Conservation (phyloP, 2,797 vertebrate species). For the Leucoraja ocellata region DNA sequence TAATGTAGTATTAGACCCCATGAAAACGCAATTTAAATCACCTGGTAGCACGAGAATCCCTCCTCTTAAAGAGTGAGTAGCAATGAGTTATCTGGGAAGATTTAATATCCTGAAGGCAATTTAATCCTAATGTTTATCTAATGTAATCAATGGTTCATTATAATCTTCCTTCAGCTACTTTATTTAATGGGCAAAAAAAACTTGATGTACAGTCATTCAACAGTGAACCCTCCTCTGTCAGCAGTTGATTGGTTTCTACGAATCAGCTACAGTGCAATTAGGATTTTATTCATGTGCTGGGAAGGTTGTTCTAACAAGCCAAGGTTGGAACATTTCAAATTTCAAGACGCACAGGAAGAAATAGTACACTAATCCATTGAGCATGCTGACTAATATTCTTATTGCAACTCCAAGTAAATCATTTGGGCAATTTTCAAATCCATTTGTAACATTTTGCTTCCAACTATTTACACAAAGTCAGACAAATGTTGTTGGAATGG, state of each 20-base stretch:
- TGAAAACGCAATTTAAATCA: neutral
- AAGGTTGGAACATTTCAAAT: neutral
- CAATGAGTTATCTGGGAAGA: neutral
- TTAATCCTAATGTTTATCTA: constrained; percentile 29
- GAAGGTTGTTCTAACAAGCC: neutral
- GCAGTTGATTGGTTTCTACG: neutral
- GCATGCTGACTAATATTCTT: too few relatives aligned
- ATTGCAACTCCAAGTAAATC: neutral
- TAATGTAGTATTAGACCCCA: neutral
- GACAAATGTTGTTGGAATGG: neutral
- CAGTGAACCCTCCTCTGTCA: neutral
- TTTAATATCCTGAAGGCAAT: neutral
- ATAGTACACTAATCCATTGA: too few relatives aligned
- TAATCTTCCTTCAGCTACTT: neutral
- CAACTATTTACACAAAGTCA: neutral
- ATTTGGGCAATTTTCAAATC: neutral
- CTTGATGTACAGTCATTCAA: neutral
- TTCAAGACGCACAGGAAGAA: neutral
- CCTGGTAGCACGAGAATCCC: neutral
- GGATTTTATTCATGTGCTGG: neutral
- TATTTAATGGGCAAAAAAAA: neutral
- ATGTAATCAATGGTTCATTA: constrained; percentile 17
- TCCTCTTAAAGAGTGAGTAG: neutral
- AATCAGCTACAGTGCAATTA: neutral
- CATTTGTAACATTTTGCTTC: neutral